Base-by-base conservation (phyloP, 2,113 vertebrate species). In the Pelvicachromis taeniatus region DNA sequence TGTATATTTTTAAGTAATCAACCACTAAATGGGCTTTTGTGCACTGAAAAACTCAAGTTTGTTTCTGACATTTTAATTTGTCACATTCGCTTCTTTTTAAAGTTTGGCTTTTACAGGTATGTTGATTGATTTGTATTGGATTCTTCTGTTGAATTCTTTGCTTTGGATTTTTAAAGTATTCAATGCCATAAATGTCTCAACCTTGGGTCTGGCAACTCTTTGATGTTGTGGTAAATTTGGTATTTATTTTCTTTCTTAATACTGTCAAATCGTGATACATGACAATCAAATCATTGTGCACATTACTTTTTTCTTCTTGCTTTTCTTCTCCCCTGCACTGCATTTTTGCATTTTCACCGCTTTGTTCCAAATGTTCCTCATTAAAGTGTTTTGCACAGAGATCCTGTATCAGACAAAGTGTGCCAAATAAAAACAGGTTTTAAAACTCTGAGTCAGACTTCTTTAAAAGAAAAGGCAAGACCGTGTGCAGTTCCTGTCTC, bases 341-440 rank as follows among this genome's bases (percentile, higher is more conserved):
- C 16, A 21, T 17, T 85, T 79, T 10, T 33, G 21, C 58, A 23
- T 31, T 77, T 81, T 85, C 50, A 63, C 53, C 10, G 42, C 55
- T 92, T 89, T 63, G 45, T 26, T 26, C 26, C 29, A 87, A 4
- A 61, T 42, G 68, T 85, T 82, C 10, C 8, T 13, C 33, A 40
- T 61, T 61, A 3, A 87, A 89, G 63, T 91, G 85, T 87, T 82
- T 93, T 86, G 2, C 82, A 78, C 75, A 88, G 68, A 88, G 53
- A 63, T 83, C 85, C 70, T 86, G 77, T 93, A 81, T 89, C 55
- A 73, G 56, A 75, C 6, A 8, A 19, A 26, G 17, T 85, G 85
- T 92, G 88, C 90, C 91, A 93, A 95, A 95, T 95, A 95, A 95
- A 94, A 85, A 83, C 23, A 52, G 1, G 50, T 90, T 90, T 87